Percentiles rank a stretch among this genome's conserved stretches.
Conservation (phyloP, 2,888 invertebrate species). For the Tholera decimalis region DNA sequence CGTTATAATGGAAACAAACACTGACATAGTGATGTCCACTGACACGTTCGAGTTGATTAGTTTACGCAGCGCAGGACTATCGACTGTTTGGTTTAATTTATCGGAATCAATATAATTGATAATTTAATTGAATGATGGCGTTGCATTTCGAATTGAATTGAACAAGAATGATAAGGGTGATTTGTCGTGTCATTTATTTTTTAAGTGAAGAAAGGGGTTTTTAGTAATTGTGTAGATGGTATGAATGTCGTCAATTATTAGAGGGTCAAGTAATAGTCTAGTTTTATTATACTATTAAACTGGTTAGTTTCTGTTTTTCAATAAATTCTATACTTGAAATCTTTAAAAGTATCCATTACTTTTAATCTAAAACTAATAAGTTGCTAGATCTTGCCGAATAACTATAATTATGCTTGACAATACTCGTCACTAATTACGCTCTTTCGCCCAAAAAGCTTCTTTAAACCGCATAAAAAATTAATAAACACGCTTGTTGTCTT, state of each 20-base stretch:
- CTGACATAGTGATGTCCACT: slow-evolving; percentile 37
- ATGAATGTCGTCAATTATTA: slow-evolving; percentile 22
- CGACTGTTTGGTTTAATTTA: slow-evolving; percentile 61
- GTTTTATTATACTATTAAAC: background rate
- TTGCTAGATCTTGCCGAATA: too few relatives aligned
- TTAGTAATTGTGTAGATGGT: slow-evolving; percentile 32
- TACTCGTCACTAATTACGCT: background rate
- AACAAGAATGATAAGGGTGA: slow-evolving; percentile 50
- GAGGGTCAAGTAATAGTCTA: background rate
- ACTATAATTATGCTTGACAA: background rate
- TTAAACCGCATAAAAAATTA: background rate
- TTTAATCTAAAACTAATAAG: too few relatives aligned
- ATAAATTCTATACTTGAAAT: too few relatives aligned
- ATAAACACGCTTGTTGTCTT: background rate
- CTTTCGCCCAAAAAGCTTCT: background rate
- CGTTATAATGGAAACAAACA: slow-evolving; percentile 44
- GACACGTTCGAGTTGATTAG: slow-evolving; percentile 64
- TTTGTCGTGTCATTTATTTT: slow-evolving; percentile 36
- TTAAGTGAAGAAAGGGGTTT: slow-evolving; percentile 43
- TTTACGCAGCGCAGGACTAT: slow-evolving; percentile 52
- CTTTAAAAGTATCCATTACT: too few relatives aligned
- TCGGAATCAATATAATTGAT: slow-evolving; percentile 61
- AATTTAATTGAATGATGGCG: slow-evolving; percentile 60
- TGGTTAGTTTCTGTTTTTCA: background rate
- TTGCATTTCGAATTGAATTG: slow-evolving; percentile 55